Conservation (phyloP, 2,888 invertebrate species). For the Oligia fasciuncula region DNA sequence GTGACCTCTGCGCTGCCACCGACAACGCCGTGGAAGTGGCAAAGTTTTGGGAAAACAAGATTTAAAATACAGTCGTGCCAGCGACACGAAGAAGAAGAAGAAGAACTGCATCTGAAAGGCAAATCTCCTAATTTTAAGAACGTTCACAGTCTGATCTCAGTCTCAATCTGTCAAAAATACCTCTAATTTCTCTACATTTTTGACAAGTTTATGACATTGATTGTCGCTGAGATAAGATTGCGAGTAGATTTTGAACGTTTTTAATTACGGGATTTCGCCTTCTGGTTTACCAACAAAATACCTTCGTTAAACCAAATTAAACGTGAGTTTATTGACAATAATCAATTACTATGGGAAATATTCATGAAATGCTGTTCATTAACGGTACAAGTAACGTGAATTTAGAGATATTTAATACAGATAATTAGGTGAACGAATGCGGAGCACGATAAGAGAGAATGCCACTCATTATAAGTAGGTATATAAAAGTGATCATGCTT, state of each 20-base stretch:
- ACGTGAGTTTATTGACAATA: slow-evolving; percentile 28
- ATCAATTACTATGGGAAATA: slow-evolving; percentile 41
- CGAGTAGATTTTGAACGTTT: background rate
- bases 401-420: slow-evolving; percentile 55
- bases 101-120: background rate
- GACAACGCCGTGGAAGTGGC: too few relatives aligned
- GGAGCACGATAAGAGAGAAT: slow-evolving; percentile 47
- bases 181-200: too few relatives aligned
- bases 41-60: too few relatives aligned
- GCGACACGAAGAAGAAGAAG: too few relatives aligned
- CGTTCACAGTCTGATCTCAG: too few relatives aligned
- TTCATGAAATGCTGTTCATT: slow-evolving; percentile 56
- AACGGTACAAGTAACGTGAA: slow-evolving; percentile 48
- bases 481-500: slow-evolving; percentile 23
- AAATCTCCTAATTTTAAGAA: too few relatives aligned
- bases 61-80: too few relatives aligned
- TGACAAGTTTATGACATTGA: too few relatives aligned
- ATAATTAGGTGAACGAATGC: slow-evolving; percentile 56
- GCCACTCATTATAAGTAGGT: slow-evolving; percentile 26
- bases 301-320: slow-evolving; percentile 37
- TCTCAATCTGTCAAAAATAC: too few relatives aligned
- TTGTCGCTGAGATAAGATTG: background rate
- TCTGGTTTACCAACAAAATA: slow-evolving; percentile 26
- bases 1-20: too few relatives aligned
- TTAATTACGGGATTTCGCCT: background rate